A percentile compares a stretch with the other conserved stretches of the same genome.
phyloP scores from a whole-genome alignment of 2,113 vertebrate genomes.

The Colaptes auratus region DNA sequence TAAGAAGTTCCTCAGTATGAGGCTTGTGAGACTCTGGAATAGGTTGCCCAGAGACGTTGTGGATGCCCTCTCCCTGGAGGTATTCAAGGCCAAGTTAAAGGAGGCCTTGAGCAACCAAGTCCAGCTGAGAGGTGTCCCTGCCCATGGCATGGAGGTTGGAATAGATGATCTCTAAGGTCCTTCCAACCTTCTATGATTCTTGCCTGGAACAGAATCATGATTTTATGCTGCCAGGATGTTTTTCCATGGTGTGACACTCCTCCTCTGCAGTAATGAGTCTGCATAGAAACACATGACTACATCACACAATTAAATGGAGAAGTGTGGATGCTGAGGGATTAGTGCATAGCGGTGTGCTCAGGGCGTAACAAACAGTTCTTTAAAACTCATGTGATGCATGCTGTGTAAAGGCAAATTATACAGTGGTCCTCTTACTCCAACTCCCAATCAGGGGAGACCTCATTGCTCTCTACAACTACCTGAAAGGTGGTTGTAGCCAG shows the following conservation, averaged over 20 bases:
- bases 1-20: too few species aligned
- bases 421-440: neutral
- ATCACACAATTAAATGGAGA: neutral
- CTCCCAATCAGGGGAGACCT: too few species aligned
- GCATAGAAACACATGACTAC: neutral
- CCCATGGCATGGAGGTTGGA: too few species aligned
- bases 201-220: neutral
- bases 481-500: too few species aligned
- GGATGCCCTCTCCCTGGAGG: too few species aligned
- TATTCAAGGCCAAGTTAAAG: too few species aligned
- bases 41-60: too few species aligned
- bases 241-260: neutral
- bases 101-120: too few species aligned
- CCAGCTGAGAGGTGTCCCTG: too few species aligned
- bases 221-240: neutral
- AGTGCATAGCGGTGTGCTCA: neutral
- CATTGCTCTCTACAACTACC: too few species aligned
- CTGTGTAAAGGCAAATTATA: neutral
- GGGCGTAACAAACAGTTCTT: neutral
- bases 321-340: neutral
- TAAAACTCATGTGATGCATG: neutral
- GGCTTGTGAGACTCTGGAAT: too few species aligned
- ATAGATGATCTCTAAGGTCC: too few species aligned
- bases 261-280: neutral
- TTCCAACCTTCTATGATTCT: neutral